Base-by-base conservation (phyloP, 1,140 invertebrate genomes). In the Drosophila funebris region DNA sequence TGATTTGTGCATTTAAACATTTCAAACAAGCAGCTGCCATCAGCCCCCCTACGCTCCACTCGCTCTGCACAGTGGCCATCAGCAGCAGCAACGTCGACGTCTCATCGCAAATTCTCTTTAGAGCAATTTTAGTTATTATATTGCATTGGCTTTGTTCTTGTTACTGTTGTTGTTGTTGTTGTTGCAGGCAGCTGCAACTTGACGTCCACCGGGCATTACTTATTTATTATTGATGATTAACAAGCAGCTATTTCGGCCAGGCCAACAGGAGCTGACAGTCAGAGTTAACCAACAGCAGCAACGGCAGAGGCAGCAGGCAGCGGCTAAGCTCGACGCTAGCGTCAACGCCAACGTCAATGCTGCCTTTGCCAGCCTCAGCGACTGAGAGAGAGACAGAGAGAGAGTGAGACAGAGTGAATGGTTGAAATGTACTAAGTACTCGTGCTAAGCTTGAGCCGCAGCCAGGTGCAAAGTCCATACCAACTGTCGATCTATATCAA, bases 1-100 rank as follows among this genome's bases (percentile, higher is more conserved):
- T 85, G 81, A 85, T 85, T 85, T 85, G 81, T 85, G 82, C 81
- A 87, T 85, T 85, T 87, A 85, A 85, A 85, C 81, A 85, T 85
- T 85, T 88, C 70, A 85, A 85, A 87, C 82, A 75, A 22, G 7
- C 3, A 22, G 7, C 16, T n/a, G 27, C 37, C n/a, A 16, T 8
- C n/a, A 14, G 5, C 27, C 18, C 1, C 4, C 16, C 36, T 22
- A 13, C 50, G 5, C 31, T 46, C 24, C 48, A 8, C 54, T 50
- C 56, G 22, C 46, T 24, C 29, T 6, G n/a, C 39, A 37, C 41
- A 16, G 31, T 41, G 27, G 27, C 16, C 61, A 50, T 29, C 43
- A 36, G 27, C 36, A 53, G 61, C 77, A 58, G 79, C 74, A 56
- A 62, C 43, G 78, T 66, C 83, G 22, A n/a, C 52, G 78, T 57